Percentiles rank a stretch among this genome's conserved stretches.
Conservation (phyloP, 2,113 vertebrate genomes). For the Grallaria varia region DNA sequence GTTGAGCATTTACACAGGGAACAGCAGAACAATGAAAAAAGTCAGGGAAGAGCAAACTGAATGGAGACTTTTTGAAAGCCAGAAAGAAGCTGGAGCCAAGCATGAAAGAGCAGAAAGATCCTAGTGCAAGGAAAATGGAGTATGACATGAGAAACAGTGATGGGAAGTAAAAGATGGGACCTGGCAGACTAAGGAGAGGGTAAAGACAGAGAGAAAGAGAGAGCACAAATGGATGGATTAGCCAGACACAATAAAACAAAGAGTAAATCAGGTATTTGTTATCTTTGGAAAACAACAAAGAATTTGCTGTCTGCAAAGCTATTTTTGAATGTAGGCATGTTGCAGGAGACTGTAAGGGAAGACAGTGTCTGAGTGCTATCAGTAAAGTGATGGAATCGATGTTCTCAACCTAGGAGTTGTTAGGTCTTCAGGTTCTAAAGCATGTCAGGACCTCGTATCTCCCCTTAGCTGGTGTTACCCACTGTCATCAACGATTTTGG, state of each 20-base stretch:
- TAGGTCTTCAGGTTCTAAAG: neutral
- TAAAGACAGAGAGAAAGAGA: neutral
- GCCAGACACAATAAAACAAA: neutral
- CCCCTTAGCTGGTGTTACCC: neutral
- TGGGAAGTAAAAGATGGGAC: neutral
- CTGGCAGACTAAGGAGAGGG: neutral
- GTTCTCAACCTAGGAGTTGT: neutral
- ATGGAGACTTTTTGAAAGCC: neutral
- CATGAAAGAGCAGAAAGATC: neutral
- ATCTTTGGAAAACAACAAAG: neutral
- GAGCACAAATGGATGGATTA: neutral
- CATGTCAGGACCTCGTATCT: fast-evolving
- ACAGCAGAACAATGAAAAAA: neutral
- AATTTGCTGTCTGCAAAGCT: neutral
- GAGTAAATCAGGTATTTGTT: neutral
- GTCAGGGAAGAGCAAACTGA: neutral
- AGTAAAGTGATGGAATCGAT: neutral
- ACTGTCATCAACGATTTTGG: neutral
- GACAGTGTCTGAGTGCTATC: neutral
- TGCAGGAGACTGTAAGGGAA: neutral
- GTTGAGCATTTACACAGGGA: neutral
- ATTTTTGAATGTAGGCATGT: neutral
- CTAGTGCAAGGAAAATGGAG: neutral
- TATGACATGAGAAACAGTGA: neutral
- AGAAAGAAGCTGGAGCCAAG: neutral